Evolutionary conservation across 2,113 vertebrate genomes (phyloP), one percentile per base, ranked within the genome.

Genomic region (Podarcis raffonei): DNA sequence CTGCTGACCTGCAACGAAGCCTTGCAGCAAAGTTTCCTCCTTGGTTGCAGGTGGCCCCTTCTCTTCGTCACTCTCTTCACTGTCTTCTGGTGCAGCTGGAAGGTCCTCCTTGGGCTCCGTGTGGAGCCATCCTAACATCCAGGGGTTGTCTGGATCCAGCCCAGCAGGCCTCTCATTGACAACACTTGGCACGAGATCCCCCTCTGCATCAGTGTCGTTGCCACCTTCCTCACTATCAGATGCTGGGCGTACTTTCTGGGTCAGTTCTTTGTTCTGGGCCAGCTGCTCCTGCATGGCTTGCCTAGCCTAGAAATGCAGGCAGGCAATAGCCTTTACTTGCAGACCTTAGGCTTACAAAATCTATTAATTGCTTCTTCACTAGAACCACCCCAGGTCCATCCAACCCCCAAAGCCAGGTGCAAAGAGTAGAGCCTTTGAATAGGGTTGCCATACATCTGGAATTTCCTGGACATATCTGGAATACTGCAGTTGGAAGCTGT

Each of bases 241-340:
- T 2, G 96, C 86, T 9, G 94, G 90, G 27, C 27, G 87, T 39
- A 97, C 85, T 95, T 98, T 99, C 96, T 97, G 96, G 0, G 95
- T 99, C 91, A 99, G 94, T 83, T 98, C 97, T 91, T 98, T 99
- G 96, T 98, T 98, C 81, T 95, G 95, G 94, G 98, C 97, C 93
- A 99, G 96, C 96, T 99, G 99, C 87, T 98, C 97, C 94, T 99
- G 98, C 97, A 99, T 97, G 82, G 98, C 98, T 77, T 97, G 97
- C 62, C 98, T 98, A 18, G 98, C 98, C 98, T 98, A 93, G 9
- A 27, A 71, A 57, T 1, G 59, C 59, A 62, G 53, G 89, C 1
- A 0, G 0, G 32, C 32, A 37, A 30, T 20, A 11, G 25, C 22
- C 23, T 0, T 25, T 30, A 87, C 74, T 0, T 57, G 65, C 0